Evolutionary conservation across 2,113 vertebrate genomes (phyloP), one percentile per base, ranked within the genome.

Genomic region (Trichomycterus rosablanca): DNA sequence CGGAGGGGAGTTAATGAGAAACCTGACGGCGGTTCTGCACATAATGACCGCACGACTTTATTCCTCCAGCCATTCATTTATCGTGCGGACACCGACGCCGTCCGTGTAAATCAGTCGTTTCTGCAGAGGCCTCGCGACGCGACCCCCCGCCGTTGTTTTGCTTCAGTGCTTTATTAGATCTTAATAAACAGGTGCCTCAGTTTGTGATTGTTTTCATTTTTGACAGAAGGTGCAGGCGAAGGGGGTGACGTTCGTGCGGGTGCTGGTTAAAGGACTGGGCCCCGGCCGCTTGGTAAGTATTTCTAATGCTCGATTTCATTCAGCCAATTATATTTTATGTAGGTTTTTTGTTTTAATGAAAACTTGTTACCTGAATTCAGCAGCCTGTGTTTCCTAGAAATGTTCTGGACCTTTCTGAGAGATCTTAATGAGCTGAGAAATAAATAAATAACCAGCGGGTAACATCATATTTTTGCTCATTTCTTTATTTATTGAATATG

Each of bases 261-360:
- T 98, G 6, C 42, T 94, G 23, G 83, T 99, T 70, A 95, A 94
- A 82, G 96, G 95, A 65, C 76, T 99, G 40, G 96, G 96, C 43
- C 93, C 92, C 0, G 95, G 96, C 46, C 90, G 96, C 57, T 60
- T 83, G 87, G 96, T 98, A 78, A 83, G 85, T 76, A 48, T 51
- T 42, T 11, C 9, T 45, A 12, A 8, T 2, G 30, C 30, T 19
- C 9, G 7, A 11, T 11, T 19, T 67, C 7, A 43, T 5, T 18
- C 1, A 11, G 26, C 22, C 26, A 30, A 30, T 30, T 30, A 30
- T 3, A 7, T 30, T 7, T 7, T 30, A 7, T 7, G 7, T 30
- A 30, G n/a, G n/a, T n/a, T n/a, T 35, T 35, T 2, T 35, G 34
- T 35, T 35, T 12, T 35, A 35, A 35, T 11, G 34, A 35, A 35